phyloP scores from a whole-genome alignment of 92 coral and sea anemone species.

The Parazoanthus atlanticus region DNA sequence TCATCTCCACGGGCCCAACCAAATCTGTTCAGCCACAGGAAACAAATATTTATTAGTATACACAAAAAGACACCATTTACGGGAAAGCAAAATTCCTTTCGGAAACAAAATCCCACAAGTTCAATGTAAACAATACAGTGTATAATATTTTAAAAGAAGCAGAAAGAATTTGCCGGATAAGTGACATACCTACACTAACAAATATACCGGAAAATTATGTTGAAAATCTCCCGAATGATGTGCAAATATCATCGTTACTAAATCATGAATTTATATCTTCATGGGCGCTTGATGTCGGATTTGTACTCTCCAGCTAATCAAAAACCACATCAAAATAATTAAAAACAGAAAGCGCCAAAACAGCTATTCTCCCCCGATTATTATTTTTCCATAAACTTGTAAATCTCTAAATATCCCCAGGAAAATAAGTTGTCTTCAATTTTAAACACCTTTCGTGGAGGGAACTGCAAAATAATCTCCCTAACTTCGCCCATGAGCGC shows the following conservation, averaged over 20 bases:
- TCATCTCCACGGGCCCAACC: constrained; percentile 67
- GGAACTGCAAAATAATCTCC: constrained; percentile 37
- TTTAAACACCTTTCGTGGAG: constrained; percentile 35
- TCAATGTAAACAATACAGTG: constrained; percentile 37
- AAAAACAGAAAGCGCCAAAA: constrained; percentile 62
- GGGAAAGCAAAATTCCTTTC: constrained; percentile 54
- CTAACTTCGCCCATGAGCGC: constrained; percentile 31
- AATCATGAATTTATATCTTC: constrained; percentile 86
- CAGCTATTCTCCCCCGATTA: constrained; percentile 57
- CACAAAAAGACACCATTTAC: constrained; percentile 46
- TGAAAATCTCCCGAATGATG: constrained; percentile 61
- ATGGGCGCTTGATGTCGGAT: constrained; percentile 74
- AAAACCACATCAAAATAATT: constrained; percentile 85
- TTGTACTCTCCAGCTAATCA: constrained; percentile 69
- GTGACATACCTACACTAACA: constrained; percentile 74
- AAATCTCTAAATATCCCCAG: constrained; percentile 25
- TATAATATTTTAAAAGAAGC: constrained; percentile 15
- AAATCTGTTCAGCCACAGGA: constrained; percentile 46
- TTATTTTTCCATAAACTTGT: constrained; percentile 27
- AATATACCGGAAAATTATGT: constrained; percentile 68
- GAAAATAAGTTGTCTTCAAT: constrained; percentile 4
- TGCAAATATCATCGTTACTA: constrained; percentile 77
- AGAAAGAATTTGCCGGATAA: constrained; percentile 46
- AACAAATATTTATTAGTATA: constrained; percentile 52
- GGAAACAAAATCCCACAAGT: constrained; percentile 52